Evolutionary conservation across 2,888 invertebrate species (phyloP), one percentile per base, ranked within the genome.

Genomic region (Synanthedon vespiformis): DNA sequence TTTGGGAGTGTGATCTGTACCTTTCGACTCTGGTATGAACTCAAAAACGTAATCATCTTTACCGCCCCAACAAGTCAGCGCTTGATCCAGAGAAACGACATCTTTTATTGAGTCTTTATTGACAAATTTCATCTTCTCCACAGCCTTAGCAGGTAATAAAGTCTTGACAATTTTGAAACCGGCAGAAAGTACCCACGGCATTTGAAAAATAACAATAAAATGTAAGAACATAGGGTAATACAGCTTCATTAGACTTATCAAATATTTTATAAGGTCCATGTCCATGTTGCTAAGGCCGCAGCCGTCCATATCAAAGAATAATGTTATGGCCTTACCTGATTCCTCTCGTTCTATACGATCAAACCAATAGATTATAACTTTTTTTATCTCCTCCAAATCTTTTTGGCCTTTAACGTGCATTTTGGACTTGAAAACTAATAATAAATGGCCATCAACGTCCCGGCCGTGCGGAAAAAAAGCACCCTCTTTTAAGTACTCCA

Each of bases 111-210:
- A 91, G 56, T 92, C 91, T 72, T 94, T 94, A 53, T 89, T 90
- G 0, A 95, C 89, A 81, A 96, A 94, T 75, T 95, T 96, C 74
- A 98, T 94, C 78, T 93, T 92, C 67, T 95, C 93, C 16, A 96
- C 93, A 11, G 96, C 96, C 76, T 95, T 94, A 1, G 95, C 92
- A 2, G 96, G 97, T 52, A 98, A 75, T 86, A 96, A 90, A 0
- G 92, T 88, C 78, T 96, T 97, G 8, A 98, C 93, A 48, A 98
- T 90, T 82, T 94, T 96, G 80, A 97, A 97, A 1, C 95, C 95
- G 58, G 97, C 95, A 67, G 93, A 95, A 55, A 98, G 79, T 1
- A 97, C 91, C 97, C 97, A 98, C 0, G 97, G 95, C 94, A 98
- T 95, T 73, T 98, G 96, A 74, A 90, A 96, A 52, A 98, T 93